Base-by-base conservation (phyloP, 2,888 invertebrate species). In the Deroplatys truncata region DNA sequence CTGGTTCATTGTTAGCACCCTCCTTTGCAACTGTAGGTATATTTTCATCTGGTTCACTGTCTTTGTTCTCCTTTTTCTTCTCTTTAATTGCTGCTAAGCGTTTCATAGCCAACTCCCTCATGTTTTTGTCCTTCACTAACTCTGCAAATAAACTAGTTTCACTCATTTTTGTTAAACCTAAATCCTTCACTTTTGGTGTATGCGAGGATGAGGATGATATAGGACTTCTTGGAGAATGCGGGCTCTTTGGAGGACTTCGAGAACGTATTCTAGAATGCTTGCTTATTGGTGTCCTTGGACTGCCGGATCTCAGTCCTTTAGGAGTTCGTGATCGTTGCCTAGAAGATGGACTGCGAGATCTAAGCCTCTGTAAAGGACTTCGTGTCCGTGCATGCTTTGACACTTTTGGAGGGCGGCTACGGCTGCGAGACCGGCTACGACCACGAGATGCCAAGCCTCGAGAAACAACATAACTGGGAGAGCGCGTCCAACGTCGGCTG, bases 121-220 rank as follows among this genome's bases (percentile, higher is more conserved):
- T 97, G 91, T 97, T 97, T 91, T 96, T 96, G 92, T 97, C 97
- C 92, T 98, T 98, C 25, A 98, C 97, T 90, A 98, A 94, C 93
- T 98, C 98, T 0, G 98, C 98, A 93, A 98, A 98, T 20, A 98
- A 94, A 93, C 98, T 98, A 15, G 98, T 98, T 92, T 98, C 97
- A 89, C 97, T 97, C 92, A 98, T 97, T 93, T 98, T 98, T 92
- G 97, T 96, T 84, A 90, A 85, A 88, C 82, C 88, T 43, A 90
- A 86, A 82, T 89, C 90, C 85, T 89, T 90, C n/a, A 88, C 88
- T 83, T 83, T 89, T 25, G 88, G 84, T 29, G 90, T 84, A 84
- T 84, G 88, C 28, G 89, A 86, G 72, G 89, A 88, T 84, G 90
- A 83, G 28, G 90, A 89, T 10, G 90, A 89, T 31, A 88, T 43